Base-by-base conservation (phyloP, 2,888 invertebrate species). In the Eucera pruinosa region DNA sequence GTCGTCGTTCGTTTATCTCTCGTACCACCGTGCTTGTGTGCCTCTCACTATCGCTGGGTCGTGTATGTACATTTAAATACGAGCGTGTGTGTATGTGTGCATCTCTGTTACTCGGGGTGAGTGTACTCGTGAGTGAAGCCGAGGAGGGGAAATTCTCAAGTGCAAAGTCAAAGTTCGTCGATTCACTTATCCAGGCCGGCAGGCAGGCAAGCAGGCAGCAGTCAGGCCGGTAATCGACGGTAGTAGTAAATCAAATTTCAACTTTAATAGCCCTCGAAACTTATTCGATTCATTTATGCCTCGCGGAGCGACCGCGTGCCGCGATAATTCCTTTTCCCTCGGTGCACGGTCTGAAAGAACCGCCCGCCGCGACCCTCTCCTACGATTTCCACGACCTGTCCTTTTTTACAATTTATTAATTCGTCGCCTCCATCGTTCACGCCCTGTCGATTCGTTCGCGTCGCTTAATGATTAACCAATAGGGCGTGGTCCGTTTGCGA, bases 211-310 rank as follows among this genome's bases (percentile, higher is more conserved):
- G 54, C 52, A 43, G 72, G 75, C 80, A 84, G 68, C 60, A 70
- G 67, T 52, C 74, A 73, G 64, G 45, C 39, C 66, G 74, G 72
- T 85, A 84, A 83, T 83, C 83, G 83, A 65, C 83, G 80, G 73
- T 81, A 77, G 79, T 48, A 47, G 65, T 72, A 85, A 85, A 87
- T 86, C 79, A 86, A 87, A 85, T 87, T 86, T 82, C 78, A 82
- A 87, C 78, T 87, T 87, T 81, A 76, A 87, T 85, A 74, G 78
- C 68, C 71, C 81, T 78, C 80, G 83, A 83, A 88, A 88, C 84
- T 88, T 81, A 82, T 87, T 86, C 78, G 82, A 88, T 87, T 86
- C 82, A 80, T 83, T 87, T 82, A 81, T 82, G 81, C 83, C 74
- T 74, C 79, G 75, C 41, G 70, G 67, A 61, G 45, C 62, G 57